Conservation (phyloP, 2,797 vertebrate species). For the Bradypus variegatus region DNA sequence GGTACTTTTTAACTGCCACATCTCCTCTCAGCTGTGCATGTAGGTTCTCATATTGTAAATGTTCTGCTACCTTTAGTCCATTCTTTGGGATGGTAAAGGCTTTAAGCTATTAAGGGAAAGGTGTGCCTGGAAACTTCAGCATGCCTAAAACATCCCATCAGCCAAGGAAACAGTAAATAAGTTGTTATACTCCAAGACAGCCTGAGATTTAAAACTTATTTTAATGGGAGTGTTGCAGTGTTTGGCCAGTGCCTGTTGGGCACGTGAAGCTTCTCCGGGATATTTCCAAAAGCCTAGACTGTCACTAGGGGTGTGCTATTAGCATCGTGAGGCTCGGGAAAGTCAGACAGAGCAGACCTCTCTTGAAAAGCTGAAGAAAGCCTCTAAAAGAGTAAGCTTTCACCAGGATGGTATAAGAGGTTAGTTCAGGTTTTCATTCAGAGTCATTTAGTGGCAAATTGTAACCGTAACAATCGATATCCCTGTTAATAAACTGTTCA, state of each 20-base stretch:
- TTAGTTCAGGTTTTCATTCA: conserved; percentile 2
- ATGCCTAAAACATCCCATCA: not conserved
- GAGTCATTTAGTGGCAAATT: not conserved
- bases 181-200: not conserved
- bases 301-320: fast-evolving
- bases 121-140: not conserved
- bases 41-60: fast-evolving
- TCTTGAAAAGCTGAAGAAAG: not conserved
- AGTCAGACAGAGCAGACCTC: not conserved
- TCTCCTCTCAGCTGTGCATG: fast-evolving
- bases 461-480: fast-evolving
- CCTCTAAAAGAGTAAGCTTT: not conserved
- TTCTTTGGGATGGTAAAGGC: not conserved
- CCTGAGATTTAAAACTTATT: not conserved
- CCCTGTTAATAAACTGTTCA: not conserved
- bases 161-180: not conserved
- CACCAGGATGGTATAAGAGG: fast-evolving
- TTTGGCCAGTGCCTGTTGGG: not conserved
- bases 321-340: not conserved
- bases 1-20: not conserved
- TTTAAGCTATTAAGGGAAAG: not conserved
- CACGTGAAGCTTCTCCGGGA: fast-evolving
- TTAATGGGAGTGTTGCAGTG: not conserved
- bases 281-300: not conserved
- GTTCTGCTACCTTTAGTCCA: not conserved